phyloP scores from a whole-genome alignment of 2,888 invertebrate species.

The Watsonalla binaria region DNA sequence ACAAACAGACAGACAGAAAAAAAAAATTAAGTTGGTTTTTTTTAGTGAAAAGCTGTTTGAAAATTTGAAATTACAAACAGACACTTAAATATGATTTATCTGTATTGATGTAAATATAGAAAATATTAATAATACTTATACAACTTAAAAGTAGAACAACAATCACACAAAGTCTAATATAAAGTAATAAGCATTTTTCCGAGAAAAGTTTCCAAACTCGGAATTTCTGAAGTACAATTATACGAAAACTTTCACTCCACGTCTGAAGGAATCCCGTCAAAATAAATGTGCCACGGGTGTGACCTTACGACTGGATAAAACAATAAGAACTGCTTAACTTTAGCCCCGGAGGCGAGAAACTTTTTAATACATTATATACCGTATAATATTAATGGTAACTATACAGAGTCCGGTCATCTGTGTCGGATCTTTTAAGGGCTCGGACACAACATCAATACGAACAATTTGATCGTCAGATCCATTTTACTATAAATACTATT shows the following conservation, averaged over 20 bases:
- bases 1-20: too few species aligned
- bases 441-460: too few species aligned
- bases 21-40: too few species aligned
- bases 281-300: constrained; percentile 23
- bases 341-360: constrained; percentile 12
- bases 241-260: constrained; percentile 8
- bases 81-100: not conserved
- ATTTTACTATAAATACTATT: too few species aligned
- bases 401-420: too few species aligned
- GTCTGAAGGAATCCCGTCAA: constrained; percentile 17
- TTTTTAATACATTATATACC: constrained; percentile 2
- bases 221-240: constrained; percentile 2
- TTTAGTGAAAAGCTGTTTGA: too few species aligned
- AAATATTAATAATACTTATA: not conserved
- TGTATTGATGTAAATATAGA: not conserved
- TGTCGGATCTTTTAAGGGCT: too few species aligned
- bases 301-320: constrained; percentile 21
- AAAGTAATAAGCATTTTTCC: not conserved
- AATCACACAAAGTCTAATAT: not conserved
- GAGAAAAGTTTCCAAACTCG: not conserved
- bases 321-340: constrained; percentile 15
- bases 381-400: too few species aligned
- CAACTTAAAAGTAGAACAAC: not conserved
- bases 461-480: too few species aligned
- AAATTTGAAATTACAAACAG: too few species aligned